phyloP scores from a whole-genome alignment of 2,113 vertebrate genomes.

The Enhydra lutris region DNA sequence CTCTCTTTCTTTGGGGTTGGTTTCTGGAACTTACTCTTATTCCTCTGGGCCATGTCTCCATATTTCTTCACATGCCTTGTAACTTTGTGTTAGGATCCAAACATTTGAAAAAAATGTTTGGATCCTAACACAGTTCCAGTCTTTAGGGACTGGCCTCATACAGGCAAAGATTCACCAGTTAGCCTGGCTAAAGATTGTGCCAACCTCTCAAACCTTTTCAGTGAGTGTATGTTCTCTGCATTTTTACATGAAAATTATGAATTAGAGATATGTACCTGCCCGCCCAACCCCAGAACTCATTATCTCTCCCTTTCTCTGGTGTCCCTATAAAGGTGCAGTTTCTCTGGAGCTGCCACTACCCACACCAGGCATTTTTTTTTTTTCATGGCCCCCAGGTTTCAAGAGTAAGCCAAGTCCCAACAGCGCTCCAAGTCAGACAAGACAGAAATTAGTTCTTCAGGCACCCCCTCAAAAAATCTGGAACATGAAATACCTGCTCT shows the following conservation, averaged over 20 bases:
- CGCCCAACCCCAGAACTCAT: neutral
- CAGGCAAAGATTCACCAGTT: neutral
- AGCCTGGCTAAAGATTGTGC: neutral
- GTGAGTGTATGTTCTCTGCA: neutral
- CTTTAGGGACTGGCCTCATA: neutral
- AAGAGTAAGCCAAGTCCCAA: neutral
- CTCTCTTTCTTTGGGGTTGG: neutral
- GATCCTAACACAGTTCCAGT: neutral
- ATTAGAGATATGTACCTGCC: neutral
- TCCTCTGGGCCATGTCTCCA: neutral
- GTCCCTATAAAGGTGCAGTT: neutral
- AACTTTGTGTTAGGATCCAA: neutral
- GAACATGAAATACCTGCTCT: neutral
- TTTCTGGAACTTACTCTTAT: neutral
- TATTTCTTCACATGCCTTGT: neutral
- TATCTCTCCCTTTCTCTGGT: neutral
- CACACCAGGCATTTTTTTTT: neutral
- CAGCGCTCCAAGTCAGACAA: neutral
- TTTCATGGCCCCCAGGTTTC: neutral
- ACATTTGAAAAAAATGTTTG: neutral
- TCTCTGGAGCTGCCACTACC: neutral
- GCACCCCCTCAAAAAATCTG: neutral
- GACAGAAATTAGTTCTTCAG: neutral
- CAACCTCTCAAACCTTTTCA: neutral
- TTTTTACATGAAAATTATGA: neutral